A percentile compares a stretch with the other conserved stretches of the same genome.
phyloP scores from a whole-genome alignment of 1,140 invertebrate species.

The Bombyx mandarina region DNA sequence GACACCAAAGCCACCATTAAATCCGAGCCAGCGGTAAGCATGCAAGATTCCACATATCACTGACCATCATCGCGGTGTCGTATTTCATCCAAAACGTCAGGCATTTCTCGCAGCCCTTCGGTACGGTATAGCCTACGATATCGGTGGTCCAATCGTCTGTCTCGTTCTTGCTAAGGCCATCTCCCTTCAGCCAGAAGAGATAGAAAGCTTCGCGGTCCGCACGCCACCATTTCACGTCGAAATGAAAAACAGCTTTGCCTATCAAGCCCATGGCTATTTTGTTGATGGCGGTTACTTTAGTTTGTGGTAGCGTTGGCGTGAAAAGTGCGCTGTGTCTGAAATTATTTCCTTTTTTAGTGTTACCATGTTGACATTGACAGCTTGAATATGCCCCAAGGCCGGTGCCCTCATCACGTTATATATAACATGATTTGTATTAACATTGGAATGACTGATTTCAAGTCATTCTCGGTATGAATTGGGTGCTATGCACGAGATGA shows the following conservation, averaged over 20 bases:
- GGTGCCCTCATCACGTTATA: too few species aligned
- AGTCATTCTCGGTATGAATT: too few species aligned
- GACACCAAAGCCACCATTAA: too few species aligned
- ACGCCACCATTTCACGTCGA: conserved; percentile 18
- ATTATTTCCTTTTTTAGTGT: conserved; percentile 2
- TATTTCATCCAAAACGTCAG: conserved; percentile 24
- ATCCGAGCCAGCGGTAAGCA: too few species aligned
- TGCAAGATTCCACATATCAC: conserved; percentile 5
- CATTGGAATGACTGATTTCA: too few species aligned
- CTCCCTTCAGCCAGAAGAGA: conserved; percentile 18
- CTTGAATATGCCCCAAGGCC: too few species aligned
- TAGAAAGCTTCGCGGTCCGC: not conserved
- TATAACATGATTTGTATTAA: too few species aligned
- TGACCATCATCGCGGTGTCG: conserved; percentile 22
- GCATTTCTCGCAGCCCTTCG: conserved; percentile 15
- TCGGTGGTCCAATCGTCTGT: conserved; percentile 18
- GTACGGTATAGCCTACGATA: conserved; percentile 7
- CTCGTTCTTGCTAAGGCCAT: conserved; percentile 7
- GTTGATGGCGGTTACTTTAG: conserved; percentile 18
- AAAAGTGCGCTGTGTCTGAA: conserved; percentile 32
- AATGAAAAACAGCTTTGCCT: conserved; percentile 22
- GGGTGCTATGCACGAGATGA: too few species aligned
- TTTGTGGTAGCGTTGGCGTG: conserved; percentile 13
- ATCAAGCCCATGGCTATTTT: conserved; percentile 23
- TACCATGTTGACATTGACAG: too few species aligned